Base-by-base conservation (phyloP, 2,113 vertebrate species). In the Notothenia coriiceps region DNA sequence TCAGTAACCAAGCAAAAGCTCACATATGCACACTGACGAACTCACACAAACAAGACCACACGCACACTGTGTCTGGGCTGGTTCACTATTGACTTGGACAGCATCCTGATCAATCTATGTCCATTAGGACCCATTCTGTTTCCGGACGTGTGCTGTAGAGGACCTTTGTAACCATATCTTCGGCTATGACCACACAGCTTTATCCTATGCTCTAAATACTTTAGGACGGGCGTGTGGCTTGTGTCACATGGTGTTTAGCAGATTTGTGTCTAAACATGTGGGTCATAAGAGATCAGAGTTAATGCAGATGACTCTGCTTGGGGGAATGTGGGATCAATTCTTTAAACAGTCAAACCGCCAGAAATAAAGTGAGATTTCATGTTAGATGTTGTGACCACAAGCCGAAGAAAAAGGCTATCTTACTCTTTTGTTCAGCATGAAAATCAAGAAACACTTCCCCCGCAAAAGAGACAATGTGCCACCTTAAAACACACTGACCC, bases 221-320 rank as follows among this genome's bases (percentile, higher is more conserved):
- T 90, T 89, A 87, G 65, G 80, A 83, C 70, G 74, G 87, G 56
- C 79, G 62, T 86, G 76, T 89, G 88, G 84, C 78, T 87, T 88
- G 63, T 88, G 84, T 88, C 89, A 86, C 75, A 80, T 77, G 71
- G 77, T 5, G 63, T 84, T 87, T 75, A 71, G 64, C 60, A 50
- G n/a, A 86, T 83, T 81, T 66, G 49, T 80, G 64, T 72, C 80
- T 61, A 29, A 29, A 66, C 56, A 51, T 51, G 75, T 77, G 14
- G 77, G 70, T 87, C 83, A 83, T 55, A 77, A 81, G 80, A 70
- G 74, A 69, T 49, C 54, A 67, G 72, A 12, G 60, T 49, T 72
- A 70, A 83, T 64, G 66, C 77, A 75, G 43, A 82, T 55, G 54
- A 70, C 59, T 49, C 18, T 43, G 46, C 55, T 33, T 51, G 10